Evolutionary conservation across 1,140 invertebrate species (phyloP), one percentile per base, ranked within the genome.

Genomic region (Zaprionus africanus): DNA sequence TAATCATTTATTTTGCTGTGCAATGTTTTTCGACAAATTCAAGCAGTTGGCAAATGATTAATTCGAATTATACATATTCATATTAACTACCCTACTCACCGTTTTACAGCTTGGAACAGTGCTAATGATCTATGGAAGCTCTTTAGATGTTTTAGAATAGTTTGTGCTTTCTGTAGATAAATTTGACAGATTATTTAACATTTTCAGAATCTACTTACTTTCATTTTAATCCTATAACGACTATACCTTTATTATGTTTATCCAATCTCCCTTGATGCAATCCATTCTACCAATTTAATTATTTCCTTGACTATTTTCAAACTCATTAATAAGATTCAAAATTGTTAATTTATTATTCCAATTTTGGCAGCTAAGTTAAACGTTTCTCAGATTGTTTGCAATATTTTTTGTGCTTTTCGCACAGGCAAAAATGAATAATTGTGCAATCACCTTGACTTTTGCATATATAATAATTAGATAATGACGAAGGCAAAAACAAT

Each of bases 401-500:
- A 43, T 54, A 61, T 69, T 34, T 60, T 60, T 38, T n/a, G 68
- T 26, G 24, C 28, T 67, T 63, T 70, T 76, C 34, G 62, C 63
- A 79, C 43, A 58, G 15, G 61, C 34, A 73, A 70, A 76, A 86
- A 81, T 84, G 60, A 87, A 67, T 88, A 88, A 88, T 88, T 84
- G 71, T 84, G 84, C 81, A 88, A 51, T 88, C 73, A 67, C 84
- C 84, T 87, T 87, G 84, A 88, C 84, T 87, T 83, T 87, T 87
- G 84, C 84, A 87, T 88, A 70, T 70, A 56, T 67, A 63, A 87
- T 84, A 88, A 88, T 88, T 87, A 87, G 84, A 87, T 88, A 87
- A 87, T 87, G 78, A 82, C 71, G 76, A 53, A 63, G 63, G 62
- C 67, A 76, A 61, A 78, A 79, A 58, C 75, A 78, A 79, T 82